Evolutionary conservation across 2,113 vertebrate genomes (phyloP).

Genomic region (Colossoma macropomum): DNA sequence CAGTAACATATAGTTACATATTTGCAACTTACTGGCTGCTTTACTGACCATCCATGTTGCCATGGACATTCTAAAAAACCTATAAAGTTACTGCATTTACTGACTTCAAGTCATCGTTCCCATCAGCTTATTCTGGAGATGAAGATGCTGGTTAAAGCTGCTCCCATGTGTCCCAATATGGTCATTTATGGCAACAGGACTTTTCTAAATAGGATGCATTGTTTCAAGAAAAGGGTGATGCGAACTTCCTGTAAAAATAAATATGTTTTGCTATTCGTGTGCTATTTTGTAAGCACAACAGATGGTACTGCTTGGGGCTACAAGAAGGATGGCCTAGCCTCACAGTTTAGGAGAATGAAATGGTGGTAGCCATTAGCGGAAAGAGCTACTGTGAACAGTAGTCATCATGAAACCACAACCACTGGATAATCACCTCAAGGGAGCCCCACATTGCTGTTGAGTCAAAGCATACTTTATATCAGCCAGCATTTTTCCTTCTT

Average conservation of each 20-base stretch:
- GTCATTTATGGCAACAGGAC: constrained; percentile 1
- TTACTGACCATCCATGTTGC: not conserved
- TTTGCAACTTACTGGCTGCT: not conserved
- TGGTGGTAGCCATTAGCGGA: constrained; percentile 26
- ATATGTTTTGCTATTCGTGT: not conserved
- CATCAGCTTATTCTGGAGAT: not conserved
- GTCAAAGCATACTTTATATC: constrained; percentile 13
- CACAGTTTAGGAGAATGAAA: constrained; percentile 20
- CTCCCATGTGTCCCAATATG: not conserved
- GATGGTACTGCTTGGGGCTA: not conserved
- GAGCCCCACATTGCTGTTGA: constrained; percentile 1
- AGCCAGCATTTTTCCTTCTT: not conserved
- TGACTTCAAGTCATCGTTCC: not conserved
- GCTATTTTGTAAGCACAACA: not conserved
- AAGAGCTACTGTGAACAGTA: constrained; percentile 1
- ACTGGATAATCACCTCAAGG: constrained; percentile 24
- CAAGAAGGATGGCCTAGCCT: not conserved
- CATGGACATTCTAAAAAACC: not conserved
- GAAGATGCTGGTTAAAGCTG: constrained; percentile 1
- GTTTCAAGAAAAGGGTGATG: not conserved
- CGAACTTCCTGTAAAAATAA: not conserved
- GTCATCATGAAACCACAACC: constrained; percentile 26
- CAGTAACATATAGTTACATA: not conserved
- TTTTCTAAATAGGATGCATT: not conserved
- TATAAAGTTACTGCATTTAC: not conserved